phyloP scores from a whole-genome alignment of 2,797 vertebrate species.

The Anas bahamensis region DNA sequence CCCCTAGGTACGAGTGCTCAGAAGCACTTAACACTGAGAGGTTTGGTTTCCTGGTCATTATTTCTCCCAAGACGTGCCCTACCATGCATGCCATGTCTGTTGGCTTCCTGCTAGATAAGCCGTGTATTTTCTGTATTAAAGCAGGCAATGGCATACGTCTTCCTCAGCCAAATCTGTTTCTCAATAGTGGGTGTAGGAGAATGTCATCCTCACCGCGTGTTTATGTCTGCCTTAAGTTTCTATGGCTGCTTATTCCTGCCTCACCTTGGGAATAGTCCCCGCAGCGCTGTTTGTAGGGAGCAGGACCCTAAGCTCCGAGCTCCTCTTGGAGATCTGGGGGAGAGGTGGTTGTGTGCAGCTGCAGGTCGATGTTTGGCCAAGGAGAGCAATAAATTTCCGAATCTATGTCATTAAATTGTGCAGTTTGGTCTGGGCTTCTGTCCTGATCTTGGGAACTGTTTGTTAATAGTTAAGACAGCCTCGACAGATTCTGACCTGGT shows the following conservation, averaged over 20 bases:
- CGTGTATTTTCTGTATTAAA: not conserved
- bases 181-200: not conserved
- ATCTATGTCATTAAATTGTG: not conserved
- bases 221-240: not conserved
- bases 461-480: slow-evolving; percentile 46
- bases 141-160: not conserved
- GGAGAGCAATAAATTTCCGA: slow-evolving; percentile 28
- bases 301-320: not conserved
- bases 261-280: not conserved
- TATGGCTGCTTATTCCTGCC: not conserved
- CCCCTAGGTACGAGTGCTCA: not conserved
- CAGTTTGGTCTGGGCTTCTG: slow-evolving; percentile 8
- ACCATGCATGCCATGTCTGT: not conserved
- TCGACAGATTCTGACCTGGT: slow-evolving; percentile 4
- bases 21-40: not conserved
- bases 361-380: slow-evolving; percentile 42
- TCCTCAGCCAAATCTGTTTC: not conserved
- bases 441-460: slow-evolving; percentile 39
- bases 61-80: not conserved
- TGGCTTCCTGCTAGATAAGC: not conserved
- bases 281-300: not conserved
- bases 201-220: not conserved
- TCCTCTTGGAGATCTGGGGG: not conserved
- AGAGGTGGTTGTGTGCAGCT: not conserved
- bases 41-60: not conserved